phyloP scores from a whole-genome alignment of 2,888 invertebrate species.

The Steinernema carpocapsae region DNA sequence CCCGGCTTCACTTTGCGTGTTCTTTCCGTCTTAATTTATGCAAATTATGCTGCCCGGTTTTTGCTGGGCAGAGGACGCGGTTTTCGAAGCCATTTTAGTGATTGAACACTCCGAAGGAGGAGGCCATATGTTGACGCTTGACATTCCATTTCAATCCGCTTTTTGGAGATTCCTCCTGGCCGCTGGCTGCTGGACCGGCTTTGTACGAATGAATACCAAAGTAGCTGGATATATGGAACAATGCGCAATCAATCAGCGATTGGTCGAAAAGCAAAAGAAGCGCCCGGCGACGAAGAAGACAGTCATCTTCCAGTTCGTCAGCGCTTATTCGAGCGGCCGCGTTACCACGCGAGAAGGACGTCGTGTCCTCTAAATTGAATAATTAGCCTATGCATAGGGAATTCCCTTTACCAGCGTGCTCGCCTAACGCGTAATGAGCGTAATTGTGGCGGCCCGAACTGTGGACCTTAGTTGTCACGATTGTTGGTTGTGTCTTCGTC shows the following conservation, averaged over 20 bases:
- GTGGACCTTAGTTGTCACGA: conserved; percentile 1
- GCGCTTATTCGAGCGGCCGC: conserved; percentile 24
- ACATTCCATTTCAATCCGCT: too few species aligned
- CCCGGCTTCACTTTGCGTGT: conserved; percentile 17
- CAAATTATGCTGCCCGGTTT: conserved; percentile 26
- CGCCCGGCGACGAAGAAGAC: not conserved
- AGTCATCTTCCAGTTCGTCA: conserved; percentile 9
- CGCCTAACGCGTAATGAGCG: conserved; percentile 35
- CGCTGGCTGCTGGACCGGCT: not conserved
- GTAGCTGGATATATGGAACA: conserved; percentile 16
- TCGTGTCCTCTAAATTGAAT: conserved; percentile 33
- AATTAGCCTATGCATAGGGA: conserved; percentile 34
- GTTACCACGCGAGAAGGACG: not conserved
- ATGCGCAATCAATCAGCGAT: conserved; percentile 34
- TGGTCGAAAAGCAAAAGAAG: conserved; percentile 13
- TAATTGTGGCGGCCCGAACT: conserved; percentile 33
- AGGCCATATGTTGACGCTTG: too few species aligned
- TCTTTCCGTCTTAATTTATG: conserved; percentile 11
- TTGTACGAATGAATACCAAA: conserved; percentile 18
- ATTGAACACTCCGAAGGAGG: too few species aligned
- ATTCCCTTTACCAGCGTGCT: conserved; percentile 23
- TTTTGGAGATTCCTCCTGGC: too few species aligned
- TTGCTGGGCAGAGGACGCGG: not conserved
- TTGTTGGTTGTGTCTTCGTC: conserved; percentile 11
- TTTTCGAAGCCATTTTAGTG: not conserved